phyloP scores from a whole-genome alignment of 2,888 invertebrate species.

The Rhyacophila evoluta region DNA sequence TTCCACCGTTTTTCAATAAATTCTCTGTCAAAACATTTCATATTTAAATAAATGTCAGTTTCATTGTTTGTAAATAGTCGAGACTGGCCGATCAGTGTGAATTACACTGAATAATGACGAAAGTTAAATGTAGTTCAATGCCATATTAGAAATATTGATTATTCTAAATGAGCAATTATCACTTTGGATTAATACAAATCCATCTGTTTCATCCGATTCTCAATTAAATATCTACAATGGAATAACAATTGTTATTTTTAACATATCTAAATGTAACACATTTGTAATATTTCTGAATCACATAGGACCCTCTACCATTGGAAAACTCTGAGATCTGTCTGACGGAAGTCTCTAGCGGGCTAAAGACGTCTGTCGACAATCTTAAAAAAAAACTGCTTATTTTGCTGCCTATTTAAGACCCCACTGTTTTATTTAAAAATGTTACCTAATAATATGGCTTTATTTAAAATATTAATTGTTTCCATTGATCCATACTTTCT shows the following conservation, averaged over 20 bases:
- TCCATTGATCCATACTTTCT: neutral
- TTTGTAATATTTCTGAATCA: neutral
- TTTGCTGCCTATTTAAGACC: neutral
- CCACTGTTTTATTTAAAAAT: neutral
- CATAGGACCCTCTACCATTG: too few relatives aligned
- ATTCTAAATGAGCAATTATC: neutral
- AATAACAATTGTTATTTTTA: too few relatives aligned
- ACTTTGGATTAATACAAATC: neutral
- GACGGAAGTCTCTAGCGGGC: neutral
- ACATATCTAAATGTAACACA: neutral
- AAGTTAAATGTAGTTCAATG: neutral
- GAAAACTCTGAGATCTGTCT: neutral
- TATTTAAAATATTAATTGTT: neutral
- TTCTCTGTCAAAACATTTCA: too few relatives aligned
- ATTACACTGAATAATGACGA: too few relatives aligned
- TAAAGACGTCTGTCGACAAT: neutral
- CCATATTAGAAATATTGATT: conserved; percentile 3
- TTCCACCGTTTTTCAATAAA: neutral
- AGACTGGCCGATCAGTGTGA: too few relatives aligned
- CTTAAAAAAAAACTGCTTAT: too few relatives aligned
- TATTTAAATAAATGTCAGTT: too few relatives aligned
- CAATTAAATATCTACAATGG: too few relatives aligned
- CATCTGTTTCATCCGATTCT: neutral
- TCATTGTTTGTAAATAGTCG: too few relatives aligned
- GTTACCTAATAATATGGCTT: neutral